phyloP scores from a whole-genome alignment of 2,888 invertebrate genomes.

The Siphlonurus alternatus region DNA sequence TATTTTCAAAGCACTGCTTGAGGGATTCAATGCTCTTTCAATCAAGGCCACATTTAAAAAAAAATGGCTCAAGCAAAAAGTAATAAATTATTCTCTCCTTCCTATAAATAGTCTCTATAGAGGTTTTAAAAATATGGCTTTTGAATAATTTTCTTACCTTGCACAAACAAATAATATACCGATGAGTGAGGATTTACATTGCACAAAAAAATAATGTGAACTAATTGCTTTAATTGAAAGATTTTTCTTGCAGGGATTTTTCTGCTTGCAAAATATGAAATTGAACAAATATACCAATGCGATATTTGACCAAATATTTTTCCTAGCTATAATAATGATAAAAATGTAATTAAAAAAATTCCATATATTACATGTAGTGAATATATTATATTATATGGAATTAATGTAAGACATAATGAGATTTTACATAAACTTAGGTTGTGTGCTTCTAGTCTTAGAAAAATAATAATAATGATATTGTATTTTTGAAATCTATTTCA shows the following conservation, averaged over 20 bases:
- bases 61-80: background rate
- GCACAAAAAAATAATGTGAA: background rate
- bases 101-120: background rate
- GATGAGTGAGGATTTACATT: background rate
- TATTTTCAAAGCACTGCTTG: no score
- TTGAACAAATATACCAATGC: background rate
- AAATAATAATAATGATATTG: background rate
- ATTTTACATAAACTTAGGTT: background rate
- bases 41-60: no score
- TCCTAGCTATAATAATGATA: background rate
- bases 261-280: background rate
- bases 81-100: background rate
- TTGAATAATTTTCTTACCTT: background rate
- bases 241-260: background rate
- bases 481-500: background rate
- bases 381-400: background rate
- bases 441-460: background rate
- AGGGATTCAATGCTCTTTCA: no score
- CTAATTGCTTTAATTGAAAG: background rate
- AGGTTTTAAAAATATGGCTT: background rate
- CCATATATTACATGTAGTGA: no score
- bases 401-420: background rate
- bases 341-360: no score
- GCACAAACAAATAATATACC: background rate
- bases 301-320: background rate